Evolutionary conservation across 2,113 vertebrate genomes (phyloP).

Genomic region (Axis porcinus): DNA sequence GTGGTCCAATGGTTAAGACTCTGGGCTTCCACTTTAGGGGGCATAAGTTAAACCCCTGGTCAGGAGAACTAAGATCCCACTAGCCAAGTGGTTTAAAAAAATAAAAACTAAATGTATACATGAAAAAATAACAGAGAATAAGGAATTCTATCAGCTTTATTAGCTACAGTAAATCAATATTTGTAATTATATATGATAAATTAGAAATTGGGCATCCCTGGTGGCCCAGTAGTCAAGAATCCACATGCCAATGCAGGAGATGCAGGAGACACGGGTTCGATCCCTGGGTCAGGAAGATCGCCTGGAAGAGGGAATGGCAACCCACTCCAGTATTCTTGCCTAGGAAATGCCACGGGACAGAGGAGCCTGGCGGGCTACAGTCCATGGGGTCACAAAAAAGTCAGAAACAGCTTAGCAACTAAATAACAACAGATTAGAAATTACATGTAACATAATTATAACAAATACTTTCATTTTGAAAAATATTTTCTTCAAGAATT

Average conservation of each 20-base stretch:
- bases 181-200: constrained; percentile 50
- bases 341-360: neutral
- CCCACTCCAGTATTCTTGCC: neutral
- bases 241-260: neutral
- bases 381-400: neutral
- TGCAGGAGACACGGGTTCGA: neutral
- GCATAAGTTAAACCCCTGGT: neutral
- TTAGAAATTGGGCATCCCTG: constrained; percentile 10
- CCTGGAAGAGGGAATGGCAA: neutral
- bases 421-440: constrained; percentile 16
- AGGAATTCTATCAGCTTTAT: constrained; percentile 35
- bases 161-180: constrained; percentile 23
- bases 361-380: neutral
- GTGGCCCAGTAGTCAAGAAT: neutral
- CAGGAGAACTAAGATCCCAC: neutral
- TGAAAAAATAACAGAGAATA: constrained; percentile 2
- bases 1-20: neutral
- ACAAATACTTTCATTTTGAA: constrained; percentile 76
- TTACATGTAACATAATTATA: constrained; percentile 33
- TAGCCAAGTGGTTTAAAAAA: neutral
- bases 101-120: neutral
- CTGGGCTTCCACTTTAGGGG: neutral
- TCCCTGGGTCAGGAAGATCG: neutral
- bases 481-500: constrained; percentile 83
- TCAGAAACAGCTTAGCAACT: neutral